Conservation (phyloP, 2,888 invertebrate species). For the Caenorhabditis sulstoni region DNA sequence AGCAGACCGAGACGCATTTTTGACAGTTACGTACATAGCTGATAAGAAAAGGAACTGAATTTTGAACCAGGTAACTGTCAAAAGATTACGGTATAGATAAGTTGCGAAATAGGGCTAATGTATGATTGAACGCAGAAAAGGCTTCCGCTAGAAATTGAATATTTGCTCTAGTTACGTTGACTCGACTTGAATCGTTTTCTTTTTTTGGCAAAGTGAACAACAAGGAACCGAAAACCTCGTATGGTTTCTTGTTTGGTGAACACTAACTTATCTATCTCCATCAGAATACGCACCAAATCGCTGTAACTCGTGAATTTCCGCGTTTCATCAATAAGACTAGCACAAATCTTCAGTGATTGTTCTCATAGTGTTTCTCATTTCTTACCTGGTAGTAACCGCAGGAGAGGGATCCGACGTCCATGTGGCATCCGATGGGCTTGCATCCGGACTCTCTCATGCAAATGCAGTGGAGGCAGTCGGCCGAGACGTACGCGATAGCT, state of each 20-base stretch:
- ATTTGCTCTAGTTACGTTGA: conserved; percentile 12
- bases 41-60: neutral
- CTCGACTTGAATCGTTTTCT: conserved; percentile 14
- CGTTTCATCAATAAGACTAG: neutral
- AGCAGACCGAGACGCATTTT: neutral
- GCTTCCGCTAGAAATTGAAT: neutral
- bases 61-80: neutral
- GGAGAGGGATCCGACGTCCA: conserved; percentile 76
- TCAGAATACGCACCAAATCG: no score
- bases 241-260: conserved; percentile 35
- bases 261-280: neutral
- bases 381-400: conserved; percentile 75
- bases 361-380: conserved; percentile 15
- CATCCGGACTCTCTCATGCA: conserved; percentile 74
- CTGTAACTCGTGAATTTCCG: neutral
- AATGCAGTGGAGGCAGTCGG: conserved; percentile 72
- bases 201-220: conserved; percentile 31
- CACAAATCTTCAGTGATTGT: neutral
- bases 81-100: no score
- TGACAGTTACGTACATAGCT: no score
- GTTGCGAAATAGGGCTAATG: no score
- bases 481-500: conserved; percentile 60
- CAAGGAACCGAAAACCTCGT: conserved; percentile 46
- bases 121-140: no score
- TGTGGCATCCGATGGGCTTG: conserved; percentile 73